Evolutionary conservation across 2,797 vertebrate genomes (phyloP).

Genomic region (Ibycter americanus): DNA sequence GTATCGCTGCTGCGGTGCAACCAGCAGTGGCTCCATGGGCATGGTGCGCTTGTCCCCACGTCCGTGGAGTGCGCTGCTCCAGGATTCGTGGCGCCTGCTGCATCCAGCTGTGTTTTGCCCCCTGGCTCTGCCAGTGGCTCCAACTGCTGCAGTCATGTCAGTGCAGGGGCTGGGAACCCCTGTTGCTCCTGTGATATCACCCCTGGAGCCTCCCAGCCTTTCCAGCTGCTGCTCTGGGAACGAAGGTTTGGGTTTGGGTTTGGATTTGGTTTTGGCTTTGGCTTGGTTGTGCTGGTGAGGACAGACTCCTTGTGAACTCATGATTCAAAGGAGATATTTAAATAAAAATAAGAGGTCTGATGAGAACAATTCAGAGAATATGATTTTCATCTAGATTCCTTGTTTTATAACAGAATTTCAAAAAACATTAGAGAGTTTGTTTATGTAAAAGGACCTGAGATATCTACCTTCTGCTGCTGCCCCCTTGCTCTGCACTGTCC

Average conservation of each 20-base stretch:
- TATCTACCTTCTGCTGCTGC: not conserved
- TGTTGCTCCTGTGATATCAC: not conserved
- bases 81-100: fast-evolving
- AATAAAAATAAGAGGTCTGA: not conserved
- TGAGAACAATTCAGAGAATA: not conserved
- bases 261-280: not conserved
- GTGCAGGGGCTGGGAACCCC: not conserved
- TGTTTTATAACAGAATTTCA: not conserved
- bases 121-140: too few relatives aligned
- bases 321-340: not conserved
- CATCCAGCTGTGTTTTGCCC: too few relatives aligned
- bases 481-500: fast-evolving
- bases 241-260: not conserved
- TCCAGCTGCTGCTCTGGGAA: fast-evolving
- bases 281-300: not conserved
- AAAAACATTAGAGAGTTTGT: not conserved
- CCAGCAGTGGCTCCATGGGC: not conserved
- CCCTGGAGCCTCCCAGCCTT: too few relatives aligned
- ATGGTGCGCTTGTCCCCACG: fast-evolving
- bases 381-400: not conserved
- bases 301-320: not conserved
- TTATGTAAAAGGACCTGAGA: not conserved
- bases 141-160: too few relatives aligned
- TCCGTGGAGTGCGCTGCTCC: fast-evolving
- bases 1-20: fast-evolving